Percentiles rank a stretch among this genome's conserved stretches.
These are phyloP conservation scores for Alloplasta piceator DNA, from an alignment of 2,888 invertebrate species.

Conservation along the genomic window DNA sequence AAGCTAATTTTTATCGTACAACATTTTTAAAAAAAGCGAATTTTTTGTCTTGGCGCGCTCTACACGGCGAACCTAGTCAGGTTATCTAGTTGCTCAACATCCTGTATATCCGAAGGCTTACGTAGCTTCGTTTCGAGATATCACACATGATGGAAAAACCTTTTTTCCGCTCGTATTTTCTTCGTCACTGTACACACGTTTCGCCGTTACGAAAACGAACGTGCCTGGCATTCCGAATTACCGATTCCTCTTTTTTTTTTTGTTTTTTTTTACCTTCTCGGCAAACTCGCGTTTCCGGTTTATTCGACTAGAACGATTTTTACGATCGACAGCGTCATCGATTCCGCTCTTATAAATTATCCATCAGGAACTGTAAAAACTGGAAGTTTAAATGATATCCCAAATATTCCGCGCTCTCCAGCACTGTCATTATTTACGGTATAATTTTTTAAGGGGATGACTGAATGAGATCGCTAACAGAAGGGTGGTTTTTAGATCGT, in stretches of 20 bases:
- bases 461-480: no score
- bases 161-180: conserved; percentile 17
- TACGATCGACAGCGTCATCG: conserved; percentile 39
- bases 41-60: no score
- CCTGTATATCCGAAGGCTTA: neutral
- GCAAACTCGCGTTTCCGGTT: conserved; percentile 70
- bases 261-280: no score
- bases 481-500: no score
- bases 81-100: no score
- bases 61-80: no score
- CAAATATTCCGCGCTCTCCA: no score
- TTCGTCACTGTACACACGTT: conserved; percentile 37
- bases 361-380: neutral
- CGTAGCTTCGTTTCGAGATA: conserved; percentile 66
- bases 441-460: no score
- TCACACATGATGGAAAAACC: conserved; percentile 41
- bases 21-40: no score
- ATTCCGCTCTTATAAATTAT: conserved; percentile 55
- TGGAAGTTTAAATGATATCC: no score
- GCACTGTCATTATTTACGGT: no score
- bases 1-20: no score
- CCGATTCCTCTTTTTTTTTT: conserved; percentile 3
- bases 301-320: conserved; percentile 67
- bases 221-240: conserved; percentile 68
- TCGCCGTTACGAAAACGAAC: conserved; percentile 48